Conservation (phyloP, 2,888 invertebrate genomes). For the Eupithecia exiguata region DNA sequence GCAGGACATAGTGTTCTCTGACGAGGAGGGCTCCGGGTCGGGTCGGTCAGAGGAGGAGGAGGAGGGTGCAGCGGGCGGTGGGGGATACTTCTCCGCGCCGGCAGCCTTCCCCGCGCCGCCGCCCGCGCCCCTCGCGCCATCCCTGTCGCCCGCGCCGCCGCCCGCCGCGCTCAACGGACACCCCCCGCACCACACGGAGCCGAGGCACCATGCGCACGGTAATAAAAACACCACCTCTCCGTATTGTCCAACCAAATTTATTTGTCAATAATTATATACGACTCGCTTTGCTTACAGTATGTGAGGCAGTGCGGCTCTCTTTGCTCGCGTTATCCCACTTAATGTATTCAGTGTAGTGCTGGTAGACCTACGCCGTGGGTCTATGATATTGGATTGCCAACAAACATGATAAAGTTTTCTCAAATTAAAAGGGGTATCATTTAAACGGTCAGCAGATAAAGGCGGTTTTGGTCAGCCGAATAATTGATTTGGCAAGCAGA, state of each 20-base stretch:
- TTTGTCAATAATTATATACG: too few species aligned
- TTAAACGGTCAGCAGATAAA: too few species aligned
- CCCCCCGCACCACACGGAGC: constrained; percentile 51
- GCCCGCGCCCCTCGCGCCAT: constrained; percentile 27
- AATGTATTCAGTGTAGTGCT: too few species aligned
- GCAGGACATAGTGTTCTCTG: constrained; percentile 84
- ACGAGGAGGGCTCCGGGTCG: constrained; percentile 82
- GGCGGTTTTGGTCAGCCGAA: too few species aligned
- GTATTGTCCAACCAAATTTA: background rate
- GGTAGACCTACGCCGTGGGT: too few species aligned
- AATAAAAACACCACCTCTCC: constrained; percentile 33
- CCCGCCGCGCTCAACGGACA: constrained; percentile 47
- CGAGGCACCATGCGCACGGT: constrained; percentile 62
- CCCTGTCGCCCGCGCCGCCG: constrained; percentile 51
- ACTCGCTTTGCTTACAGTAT: too few species aligned
- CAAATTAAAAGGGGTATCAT: too few species aligned
- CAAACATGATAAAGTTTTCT: too few species aligned
- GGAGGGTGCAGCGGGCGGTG: constrained; percentile 58
- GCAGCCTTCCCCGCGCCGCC: constrained; percentile 57
- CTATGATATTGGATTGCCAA: too few species aligned
- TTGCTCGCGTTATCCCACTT: too few species aligned
- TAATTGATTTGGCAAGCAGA: too few species aligned
- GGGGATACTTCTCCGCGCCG: constrained; percentile 63
- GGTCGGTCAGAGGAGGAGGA: constrained; percentile 87
- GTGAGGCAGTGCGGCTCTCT: too few species aligned